Conservation (phyloP, 2,797 vertebrate species). For the Anomalospiza imberbis region DNA sequence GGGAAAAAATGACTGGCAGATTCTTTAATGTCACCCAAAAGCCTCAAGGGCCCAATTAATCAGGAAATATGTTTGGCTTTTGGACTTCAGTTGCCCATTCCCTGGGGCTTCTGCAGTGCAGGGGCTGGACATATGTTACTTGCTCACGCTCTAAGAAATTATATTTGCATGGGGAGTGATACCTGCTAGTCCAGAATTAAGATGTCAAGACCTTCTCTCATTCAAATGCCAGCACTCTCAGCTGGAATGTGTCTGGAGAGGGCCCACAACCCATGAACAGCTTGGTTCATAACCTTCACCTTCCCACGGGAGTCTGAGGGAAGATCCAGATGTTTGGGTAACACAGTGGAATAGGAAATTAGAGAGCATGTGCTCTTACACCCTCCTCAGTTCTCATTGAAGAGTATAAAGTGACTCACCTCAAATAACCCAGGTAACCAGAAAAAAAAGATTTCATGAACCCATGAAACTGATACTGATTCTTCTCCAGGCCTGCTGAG, state of each 20-base stretch:
- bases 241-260: conserved; percentile 47
- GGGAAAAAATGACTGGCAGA: conserved; percentile 45
- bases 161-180: conserved; percentile 52
- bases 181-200: conserved; percentile 57
- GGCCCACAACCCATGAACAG: conserved; percentile 16
- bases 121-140: conserved; percentile 63
- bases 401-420: background rate
- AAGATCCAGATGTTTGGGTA: conserved; percentile 36
- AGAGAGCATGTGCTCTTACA: background rate
- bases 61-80: conserved; percentile 64
- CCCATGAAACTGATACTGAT: background rate
- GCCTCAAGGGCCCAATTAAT: conserved; percentile 66
- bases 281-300: conserved; percentile 47
- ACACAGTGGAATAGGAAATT: conserved; percentile 5
- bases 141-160: conserved; percentile 20
- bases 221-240: conserved; percentile 51
- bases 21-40: conserved; percentile 67
- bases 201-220: conserved; percentile 61
- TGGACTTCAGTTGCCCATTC: conserved; percentile 56
- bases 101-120: conserved; percentile 16
- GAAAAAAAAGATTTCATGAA: background rate
- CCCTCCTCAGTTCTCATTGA: background rate
- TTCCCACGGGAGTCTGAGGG: background rate
- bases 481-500: background rate
- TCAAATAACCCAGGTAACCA: background rate